Base-by-base conservation (phyloP, 2,797 vertebrate genomes). In the Streptopelia turtur region DNA sequence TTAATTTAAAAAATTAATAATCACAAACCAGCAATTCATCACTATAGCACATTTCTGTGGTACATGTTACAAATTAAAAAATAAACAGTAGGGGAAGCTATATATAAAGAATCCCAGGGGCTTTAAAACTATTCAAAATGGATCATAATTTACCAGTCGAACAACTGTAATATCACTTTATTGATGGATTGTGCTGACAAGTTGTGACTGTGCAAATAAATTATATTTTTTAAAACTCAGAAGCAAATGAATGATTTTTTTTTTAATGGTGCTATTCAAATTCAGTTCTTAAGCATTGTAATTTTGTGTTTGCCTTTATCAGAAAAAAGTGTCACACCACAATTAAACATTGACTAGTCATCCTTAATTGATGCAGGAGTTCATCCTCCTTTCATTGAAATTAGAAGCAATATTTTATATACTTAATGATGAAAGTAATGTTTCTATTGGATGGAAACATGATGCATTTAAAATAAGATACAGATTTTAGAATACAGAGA, bases 1-100 rank as follows among this genome's bases (percentile, higher is more conserved):
- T 95, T 95, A 92, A 97, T 95, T 86, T 94, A 94, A 92, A 96
- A 92, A 95, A 75, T 53, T 85, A 96, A 97, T 96, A 93, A 96
- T 95, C 71, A 86, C 27, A 93, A 90, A 72, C 31, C 20, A 96
- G 57, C 88, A 95, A 94, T 92, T 92, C 45, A 76, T 92, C 63
- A 66, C 72, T 78, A 70, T 94, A 95, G 85, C 53, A 93, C 25
- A 91, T 94, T 94, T 91, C 79, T 71, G 59, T 83, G 25, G 23
- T 70, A 71, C 87, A 35, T 23, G 33, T 80, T 94, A 83, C 57
- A 90, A 96, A 96, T 83, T 97, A 47, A 95, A 94, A 87, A 85
- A 79, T 66, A 94, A 97, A 84, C 93, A 83, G 50, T n/a, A 83
- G 80, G 89, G 69, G 63, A 97, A 96, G 97, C 70, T 77, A 59